Evolutionary conservation across 2,888 invertebrate genomes (phyloP).

Genomic region (Folsomia manolachei): DNA sequence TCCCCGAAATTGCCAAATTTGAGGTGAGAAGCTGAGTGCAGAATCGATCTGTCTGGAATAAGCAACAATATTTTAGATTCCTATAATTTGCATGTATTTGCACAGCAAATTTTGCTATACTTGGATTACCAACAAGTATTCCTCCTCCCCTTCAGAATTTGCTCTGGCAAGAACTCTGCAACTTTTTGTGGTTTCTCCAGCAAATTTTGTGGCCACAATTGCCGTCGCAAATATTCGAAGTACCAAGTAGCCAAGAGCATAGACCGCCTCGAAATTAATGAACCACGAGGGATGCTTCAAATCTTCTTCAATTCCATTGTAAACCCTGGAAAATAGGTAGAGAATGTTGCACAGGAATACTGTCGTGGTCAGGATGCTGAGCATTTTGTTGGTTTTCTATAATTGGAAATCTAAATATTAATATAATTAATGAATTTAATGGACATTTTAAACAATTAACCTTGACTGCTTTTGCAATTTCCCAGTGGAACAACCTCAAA

Average conservation of each 20-base stretch:
- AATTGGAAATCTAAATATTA: neutral
- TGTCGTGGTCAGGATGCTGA: slow-evolving; percentile 24
- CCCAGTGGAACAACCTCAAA: slow-evolving; percentile 26
- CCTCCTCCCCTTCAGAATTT: neutral
- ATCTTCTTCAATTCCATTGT: slow-evolving; percentile 25
- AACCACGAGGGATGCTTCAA: slow-evolving; percentile 19
- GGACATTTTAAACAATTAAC: slow-evolving; percentile 2
- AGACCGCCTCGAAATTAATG: slow-evolving; percentile 28
- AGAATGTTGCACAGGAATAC: slow-evolving; percentile 32
- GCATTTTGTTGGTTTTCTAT: slow-evolving; percentile 27
- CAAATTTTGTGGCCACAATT: slow-evolving; percentile 26
- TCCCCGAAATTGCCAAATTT: slow-evolving; percentile 28
- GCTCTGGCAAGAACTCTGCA: neutral
- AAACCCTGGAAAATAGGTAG: slow-evolving; percentile 33
- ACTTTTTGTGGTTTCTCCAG: slow-evolving; percentile 14
- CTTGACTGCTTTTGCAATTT: slow-evolving; percentile 29
- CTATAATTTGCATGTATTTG: too few relatives aligned
- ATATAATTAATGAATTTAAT: neutral
- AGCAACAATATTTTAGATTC: neutral
- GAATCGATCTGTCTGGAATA: slow-evolving; percentile 28
- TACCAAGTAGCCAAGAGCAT: slow-evolving; percentile 25
- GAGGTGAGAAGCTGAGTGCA: slow-evolving; percentile 25
- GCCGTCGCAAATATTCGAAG: slow-evolving; percentile 28
- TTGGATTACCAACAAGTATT: neutral
- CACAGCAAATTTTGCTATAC: neutral